Conservation (phyloP, 2,113 vertebrate species). For the Naja naja region DNA sequence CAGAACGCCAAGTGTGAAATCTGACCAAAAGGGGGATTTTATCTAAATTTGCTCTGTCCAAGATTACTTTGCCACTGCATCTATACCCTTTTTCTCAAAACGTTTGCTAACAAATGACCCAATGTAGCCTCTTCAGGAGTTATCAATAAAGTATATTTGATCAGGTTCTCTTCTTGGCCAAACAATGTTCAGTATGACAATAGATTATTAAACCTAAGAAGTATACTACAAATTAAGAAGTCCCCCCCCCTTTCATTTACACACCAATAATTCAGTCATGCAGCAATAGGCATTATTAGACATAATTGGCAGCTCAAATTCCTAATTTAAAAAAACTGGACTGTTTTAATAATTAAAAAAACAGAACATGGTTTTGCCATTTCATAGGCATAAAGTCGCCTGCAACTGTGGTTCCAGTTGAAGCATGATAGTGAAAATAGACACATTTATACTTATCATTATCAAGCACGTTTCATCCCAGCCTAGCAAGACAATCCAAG, state of each 20-base stretch:
- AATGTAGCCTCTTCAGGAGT: neutral
- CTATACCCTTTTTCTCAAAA: neutral
- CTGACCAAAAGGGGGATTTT: neutral
- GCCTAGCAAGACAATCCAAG: neutral
- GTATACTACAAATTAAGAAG: neutral
- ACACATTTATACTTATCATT: neutral
- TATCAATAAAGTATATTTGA: neutral
- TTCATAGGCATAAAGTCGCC: neutral
- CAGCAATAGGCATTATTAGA: neutral
- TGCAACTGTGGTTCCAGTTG: neutral
- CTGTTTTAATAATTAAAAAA: neutral
- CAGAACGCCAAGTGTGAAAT: neutral
- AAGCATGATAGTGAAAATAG: neutral
- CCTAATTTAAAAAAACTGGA: neutral
- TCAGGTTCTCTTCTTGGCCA: neutral
- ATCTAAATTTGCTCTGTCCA: neutral
- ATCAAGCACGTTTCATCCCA: neutral
- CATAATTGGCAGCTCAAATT: neutral
- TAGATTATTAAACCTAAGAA: neutral
- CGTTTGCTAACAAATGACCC: neutral
- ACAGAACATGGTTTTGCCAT: neutral
- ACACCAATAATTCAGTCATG: neutral
- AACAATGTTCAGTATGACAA: neutral
- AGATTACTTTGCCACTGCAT: neutral
- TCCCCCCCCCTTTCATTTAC: neutral